A percentile compares a stretch with the other conserved stretches of the same genome.
phyloP scores from a whole-genome alignment of 2,797 vertebrate genomes.

The Mormyrops attenuatus region DNA sequence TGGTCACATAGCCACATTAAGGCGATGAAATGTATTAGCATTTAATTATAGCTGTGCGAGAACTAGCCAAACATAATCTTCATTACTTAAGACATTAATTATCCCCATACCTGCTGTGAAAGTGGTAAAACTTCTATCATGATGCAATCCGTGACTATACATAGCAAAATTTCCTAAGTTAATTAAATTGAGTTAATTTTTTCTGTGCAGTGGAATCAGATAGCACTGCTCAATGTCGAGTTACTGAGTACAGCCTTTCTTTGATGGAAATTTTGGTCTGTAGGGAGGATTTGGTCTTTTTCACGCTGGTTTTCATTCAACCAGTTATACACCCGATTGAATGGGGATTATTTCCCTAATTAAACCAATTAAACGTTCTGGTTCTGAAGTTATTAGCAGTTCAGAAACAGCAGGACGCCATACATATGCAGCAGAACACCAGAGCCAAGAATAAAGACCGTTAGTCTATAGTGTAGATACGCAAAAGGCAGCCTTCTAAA shows the following conservation, averaged over 20 bases:
- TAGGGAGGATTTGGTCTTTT: not conserved
- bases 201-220: not conserved
- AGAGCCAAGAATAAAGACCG: not conserved
- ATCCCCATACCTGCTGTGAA: conserved; percentile 42
- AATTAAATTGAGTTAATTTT: conserved; percentile 1
- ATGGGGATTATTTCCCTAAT: conserved; percentile 1
- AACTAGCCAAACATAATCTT: not conserved
- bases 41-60: not conserved
- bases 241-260: not conserved
- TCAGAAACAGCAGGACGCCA: not conserved
- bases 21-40: not conserved
- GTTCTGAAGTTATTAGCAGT: not conserved
- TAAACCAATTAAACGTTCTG: not conserved
- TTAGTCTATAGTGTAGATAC: not conserved
- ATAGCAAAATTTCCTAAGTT: not conserved
- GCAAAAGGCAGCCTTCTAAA: not conserved
- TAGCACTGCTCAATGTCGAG: not conserved
- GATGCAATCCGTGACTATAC: conserved; percentile 21
- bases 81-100: conserved; percentile 49
- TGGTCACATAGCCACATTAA: not conserved
- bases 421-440: not conserved
- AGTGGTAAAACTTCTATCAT: conserved; percentile 3
- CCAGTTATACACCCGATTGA: not conserved
- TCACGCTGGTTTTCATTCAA: not conserved
- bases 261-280: not conserved